Conservation (phyloP, 2,797 vertebrate species). For the Choloepus didactylus region DNA sequence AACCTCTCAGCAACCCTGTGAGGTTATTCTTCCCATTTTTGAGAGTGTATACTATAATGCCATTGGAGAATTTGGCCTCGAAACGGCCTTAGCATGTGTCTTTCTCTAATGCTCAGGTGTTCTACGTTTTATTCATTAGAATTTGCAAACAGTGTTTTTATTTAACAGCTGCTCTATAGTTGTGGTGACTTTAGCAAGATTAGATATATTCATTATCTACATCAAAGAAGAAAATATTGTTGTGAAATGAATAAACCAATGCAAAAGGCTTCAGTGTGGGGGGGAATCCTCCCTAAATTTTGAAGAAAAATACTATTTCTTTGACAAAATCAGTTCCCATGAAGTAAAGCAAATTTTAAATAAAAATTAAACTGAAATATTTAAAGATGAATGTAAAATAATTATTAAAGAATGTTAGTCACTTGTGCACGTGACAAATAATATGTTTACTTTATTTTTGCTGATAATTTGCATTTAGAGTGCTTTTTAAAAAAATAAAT, state of each 20-base stretch:
- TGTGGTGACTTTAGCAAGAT: neutral
- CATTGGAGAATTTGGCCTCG: neutral
- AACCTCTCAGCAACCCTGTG: neutral
- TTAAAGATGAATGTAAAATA: constrained; percentile 27
- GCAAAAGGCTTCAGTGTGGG: neutral
- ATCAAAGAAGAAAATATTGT: neutral
- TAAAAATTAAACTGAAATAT: neutral
- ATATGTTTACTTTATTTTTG: constrained; percentile 39
- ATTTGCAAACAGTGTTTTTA: neutral
- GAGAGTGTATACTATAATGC: neutral
- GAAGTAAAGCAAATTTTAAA: constrained; percentile 1
- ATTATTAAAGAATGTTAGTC: neutral
- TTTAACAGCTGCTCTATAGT: neutral
- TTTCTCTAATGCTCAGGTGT: neutral
- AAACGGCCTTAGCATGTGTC: neutral
- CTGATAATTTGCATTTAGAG: neutral
- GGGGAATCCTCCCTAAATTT: neutral
- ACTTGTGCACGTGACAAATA: neutral
- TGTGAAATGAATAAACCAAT: neutral
- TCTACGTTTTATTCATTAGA: neutral
- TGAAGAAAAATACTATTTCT: constrained; percentile 27
- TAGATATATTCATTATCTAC: neutral
- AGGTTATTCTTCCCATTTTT: constrained; percentile 4
- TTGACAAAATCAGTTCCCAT: constrained; percentile 2
- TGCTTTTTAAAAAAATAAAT: neutral